phyloP scores from a whole-genome alignment of 53 echinoderm and acorn worm genomes.

The Astropecten irregularis region DNA sequence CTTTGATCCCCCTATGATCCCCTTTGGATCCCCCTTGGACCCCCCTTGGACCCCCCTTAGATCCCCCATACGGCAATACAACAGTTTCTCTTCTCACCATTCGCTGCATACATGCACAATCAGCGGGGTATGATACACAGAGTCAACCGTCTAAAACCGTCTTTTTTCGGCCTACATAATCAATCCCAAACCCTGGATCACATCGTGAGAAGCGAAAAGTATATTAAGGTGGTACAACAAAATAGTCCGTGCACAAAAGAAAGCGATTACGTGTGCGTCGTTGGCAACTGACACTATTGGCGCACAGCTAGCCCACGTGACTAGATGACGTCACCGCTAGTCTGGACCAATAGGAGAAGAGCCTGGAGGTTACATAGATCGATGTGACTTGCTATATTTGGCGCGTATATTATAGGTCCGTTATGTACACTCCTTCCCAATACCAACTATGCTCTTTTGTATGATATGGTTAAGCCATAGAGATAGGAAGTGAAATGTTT shows the following conservation, averaged over 20 bases:
- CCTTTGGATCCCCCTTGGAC: too few species aligned
- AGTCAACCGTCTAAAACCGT: conserved; percentile 27
- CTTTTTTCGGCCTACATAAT: not conserved
- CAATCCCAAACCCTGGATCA: conserved; percentile 29
- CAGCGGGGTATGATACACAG: not conserved
- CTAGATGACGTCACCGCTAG: conserved; percentile 1
- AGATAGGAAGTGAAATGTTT: too few species aligned
- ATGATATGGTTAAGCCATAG: too few species aligned
- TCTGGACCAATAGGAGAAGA: not conserved
- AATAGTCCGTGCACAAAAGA: conserved; percentile 24
- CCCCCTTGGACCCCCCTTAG: too few species aligned
- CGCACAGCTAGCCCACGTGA: not conserved
- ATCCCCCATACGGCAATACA: conserved; percentile 7
- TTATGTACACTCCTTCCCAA: too few species aligned
- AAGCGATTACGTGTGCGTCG: not conserved
- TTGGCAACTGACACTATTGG: conserved; percentile 37
- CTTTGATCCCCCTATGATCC: too few species aligned
- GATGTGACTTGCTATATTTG: too few species aligned
- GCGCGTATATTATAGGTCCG: too few species aligned
- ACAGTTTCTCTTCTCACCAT: conserved; percentile 29
- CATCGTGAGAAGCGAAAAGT: not conserved
- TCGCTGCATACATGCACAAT: too few species aligned
- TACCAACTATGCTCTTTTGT: too few species aligned
- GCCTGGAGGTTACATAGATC: not conserved
- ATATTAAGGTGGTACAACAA: too few species aligned